A percentile compares a stretch with the other conserved stretches of the same genome.
phyloP scores from a whole-genome alignment of 2,888 invertebrate species.

The Phaedon cochleariae region DNA sequence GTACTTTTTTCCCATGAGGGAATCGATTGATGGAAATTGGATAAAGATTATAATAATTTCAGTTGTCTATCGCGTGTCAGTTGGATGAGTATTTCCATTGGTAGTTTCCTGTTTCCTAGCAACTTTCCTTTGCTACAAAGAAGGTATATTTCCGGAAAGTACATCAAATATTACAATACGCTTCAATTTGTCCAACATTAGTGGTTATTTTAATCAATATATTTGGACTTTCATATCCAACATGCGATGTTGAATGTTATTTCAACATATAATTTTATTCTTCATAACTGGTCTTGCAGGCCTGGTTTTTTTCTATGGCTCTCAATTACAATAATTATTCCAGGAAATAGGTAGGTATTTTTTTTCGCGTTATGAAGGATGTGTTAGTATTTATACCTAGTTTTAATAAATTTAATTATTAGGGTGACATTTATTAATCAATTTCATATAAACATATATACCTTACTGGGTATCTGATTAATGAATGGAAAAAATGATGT shows the following conservation, averaged over 20 bases:
- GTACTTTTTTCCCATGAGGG: neutral
- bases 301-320: neutral
- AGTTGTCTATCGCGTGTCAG: slow-evolving; percentile 30
- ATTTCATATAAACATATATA: too few species aligned
- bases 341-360: too few species aligned
- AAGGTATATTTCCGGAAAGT: slow-evolving; percentile 28
- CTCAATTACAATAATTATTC: neutral
- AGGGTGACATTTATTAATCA: too few species aligned
- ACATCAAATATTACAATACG: slow-evolving; percentile 42
- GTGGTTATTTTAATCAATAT: slow-evolving; percentile 42
- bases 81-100: slow-evolving; percentile 23
- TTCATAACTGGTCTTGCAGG: neutral
- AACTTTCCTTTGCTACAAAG: slow-evolving; percentile 42
- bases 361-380: too few species aligned
- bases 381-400: too few species aligned
- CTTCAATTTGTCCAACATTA: slow-evolving; percentile 42
- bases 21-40: slow-evolving; percentile 2
- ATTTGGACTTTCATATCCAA: slow-evolving; percentile 28
- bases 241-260: slow-evolving; percentile 35
- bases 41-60: neutral
- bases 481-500: too few species aligned
- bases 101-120: slow-evolving; percentile 42
- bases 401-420: too few species aligned
- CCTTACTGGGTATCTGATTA: too few species aligned
- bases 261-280: slow-evolving; percentile 23